A percentile compares a stretch with the other conserved stretches of the same genome.
These are phyloP conservation scores for Gopherus flavomarginatus DNA, from an alignment of 2,113 vertebrate species.

Conservation along the genomic window DNA sequence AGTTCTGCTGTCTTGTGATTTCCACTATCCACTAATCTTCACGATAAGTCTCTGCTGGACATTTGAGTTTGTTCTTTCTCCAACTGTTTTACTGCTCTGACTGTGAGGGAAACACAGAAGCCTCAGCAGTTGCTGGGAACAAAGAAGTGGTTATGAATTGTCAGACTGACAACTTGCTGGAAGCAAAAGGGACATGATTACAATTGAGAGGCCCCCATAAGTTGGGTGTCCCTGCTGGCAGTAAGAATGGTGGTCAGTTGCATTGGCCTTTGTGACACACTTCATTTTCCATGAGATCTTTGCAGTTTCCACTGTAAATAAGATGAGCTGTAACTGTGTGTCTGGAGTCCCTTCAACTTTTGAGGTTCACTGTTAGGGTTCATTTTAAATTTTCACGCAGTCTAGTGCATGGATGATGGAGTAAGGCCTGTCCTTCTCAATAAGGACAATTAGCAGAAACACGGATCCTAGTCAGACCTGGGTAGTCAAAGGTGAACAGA, in stretches of 20 bases:
- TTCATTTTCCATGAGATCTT: not conserved
- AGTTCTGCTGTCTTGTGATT: not conserved
- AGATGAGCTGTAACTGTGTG: not conserved
- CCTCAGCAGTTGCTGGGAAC: not conserved
- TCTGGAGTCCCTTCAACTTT: not conserved
- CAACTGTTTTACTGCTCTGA: not conserved
- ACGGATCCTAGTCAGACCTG: not conserved
- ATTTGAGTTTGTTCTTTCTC: not conserved
- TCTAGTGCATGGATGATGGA: not conserved
- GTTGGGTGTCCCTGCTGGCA: not conserved
- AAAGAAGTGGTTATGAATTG: not conserved
- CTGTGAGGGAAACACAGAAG: not conserved
- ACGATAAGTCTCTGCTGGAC: not conserved
- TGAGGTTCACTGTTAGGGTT: not conserved
- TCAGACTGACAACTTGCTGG: not conserved
- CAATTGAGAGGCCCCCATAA: not conserved
- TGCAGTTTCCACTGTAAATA: not conserved
- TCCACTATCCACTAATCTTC: not conserved
- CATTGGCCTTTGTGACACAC: not conserved
- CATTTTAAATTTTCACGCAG: not conserved
- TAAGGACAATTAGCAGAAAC: not conserved
- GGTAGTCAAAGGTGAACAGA: not conserved
- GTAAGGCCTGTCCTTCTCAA: not conserved
- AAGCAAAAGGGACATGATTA: not conserved
- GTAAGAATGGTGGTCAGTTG: not conserved